A percentile compares a stretch with the other conserved stretches of the same genome.
Evolutionary conservation across 2,888 invertebrate genomes (phyloP).

Genomic region (Mythimna ferrago): DNA sequence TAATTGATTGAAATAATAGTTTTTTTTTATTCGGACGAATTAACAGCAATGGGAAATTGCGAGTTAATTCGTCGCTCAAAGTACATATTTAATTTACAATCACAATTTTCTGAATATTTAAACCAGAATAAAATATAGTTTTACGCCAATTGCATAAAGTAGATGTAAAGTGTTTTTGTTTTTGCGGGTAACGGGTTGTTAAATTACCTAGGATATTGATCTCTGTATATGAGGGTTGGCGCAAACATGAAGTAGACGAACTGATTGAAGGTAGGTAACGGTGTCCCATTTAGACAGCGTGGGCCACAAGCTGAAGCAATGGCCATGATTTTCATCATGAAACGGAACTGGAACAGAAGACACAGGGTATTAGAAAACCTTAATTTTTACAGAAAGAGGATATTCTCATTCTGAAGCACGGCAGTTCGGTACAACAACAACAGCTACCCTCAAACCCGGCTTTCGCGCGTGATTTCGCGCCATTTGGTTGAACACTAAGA

Average conservation of each 20-base stretch:
- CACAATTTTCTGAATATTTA: conserved; percentile 17
- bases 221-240: conserved; percentile 96
- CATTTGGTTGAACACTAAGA: too few relatives aligned
- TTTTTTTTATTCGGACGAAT: too few relatives aligned
- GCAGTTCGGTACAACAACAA: background rate
- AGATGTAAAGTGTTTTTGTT: conserved; percentile 27
- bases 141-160: background rate
- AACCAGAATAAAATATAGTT: too few relatives aligned
- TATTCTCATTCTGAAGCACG: background rate
- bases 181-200: conserved; percentile 43
- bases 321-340: conserved; percentile 97
- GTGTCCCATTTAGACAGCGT: conserved; percentile 88
- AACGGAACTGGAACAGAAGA: conserved; percentile 90
- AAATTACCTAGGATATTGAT: conserved; percentile 95
- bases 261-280: conserved; percentile 92
- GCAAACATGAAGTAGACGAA: conserved; percentile 97
- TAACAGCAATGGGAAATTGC: too few relatives aligned
- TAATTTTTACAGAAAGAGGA: background rate
- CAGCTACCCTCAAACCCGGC: too few relatives aligned
- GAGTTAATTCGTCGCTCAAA: too few relatives aligned
- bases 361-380: background rate
- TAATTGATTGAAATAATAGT: background rate
- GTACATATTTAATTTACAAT: too few relatives aligned
- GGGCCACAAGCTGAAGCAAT: conserved; percentile 94
- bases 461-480: too few relatives aligned